Conservation (phyloP, 2,888 invertebrate species). For the Dioctria rufipes region DNA sequence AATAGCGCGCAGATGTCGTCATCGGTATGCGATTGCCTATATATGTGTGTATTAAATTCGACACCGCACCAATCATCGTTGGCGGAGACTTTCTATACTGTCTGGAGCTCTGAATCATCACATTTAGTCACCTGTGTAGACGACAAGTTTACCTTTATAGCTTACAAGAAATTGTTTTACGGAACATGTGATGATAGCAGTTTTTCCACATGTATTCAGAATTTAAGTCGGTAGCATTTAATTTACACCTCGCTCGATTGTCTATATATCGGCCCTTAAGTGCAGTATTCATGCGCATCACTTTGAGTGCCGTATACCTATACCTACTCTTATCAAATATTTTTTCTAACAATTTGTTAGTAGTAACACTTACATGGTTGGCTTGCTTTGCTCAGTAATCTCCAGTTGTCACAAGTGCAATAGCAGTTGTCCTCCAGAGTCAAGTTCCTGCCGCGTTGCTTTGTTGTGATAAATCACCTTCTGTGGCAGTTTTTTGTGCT, state of each 20-base stretch:
- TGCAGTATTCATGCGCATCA: background rate
- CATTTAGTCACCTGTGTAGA: conserved; percentile 33
- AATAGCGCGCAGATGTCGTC: conserved; percentile 29
- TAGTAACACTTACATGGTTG: conserved; percentile 2
- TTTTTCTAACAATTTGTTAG: too few relatives aligned
- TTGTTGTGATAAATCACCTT: too few relatives aligned
- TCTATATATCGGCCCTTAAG: too few relatives aligned
- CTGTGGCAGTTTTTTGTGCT: too few relatives aligned
- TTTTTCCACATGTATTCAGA: background rate
- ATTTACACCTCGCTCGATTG: background rate
- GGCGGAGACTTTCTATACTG: conserved; percentile 22
- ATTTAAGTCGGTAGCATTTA: background rate
- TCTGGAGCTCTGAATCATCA: conserved; percentile 21
- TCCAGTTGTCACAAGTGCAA: conserved; percentile 28
- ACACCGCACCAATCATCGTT: background rate
- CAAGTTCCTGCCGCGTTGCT: too few relatives aligned
- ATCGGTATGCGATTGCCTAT: background rate
- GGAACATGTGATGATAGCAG: conserved; percentile 2
- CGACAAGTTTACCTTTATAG: background rate
- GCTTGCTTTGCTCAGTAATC: background rate
- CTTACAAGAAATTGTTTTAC: conserved; percentile 10
- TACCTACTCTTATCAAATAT: background rate
- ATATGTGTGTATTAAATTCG: background rate
- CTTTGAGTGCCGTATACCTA: too few relatives aligned
- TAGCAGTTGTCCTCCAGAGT: background rate